Evolutionary conservation across 2,113 vertebrate species (phyloP).

Genomic region (Perca schrenkii): DNA sequence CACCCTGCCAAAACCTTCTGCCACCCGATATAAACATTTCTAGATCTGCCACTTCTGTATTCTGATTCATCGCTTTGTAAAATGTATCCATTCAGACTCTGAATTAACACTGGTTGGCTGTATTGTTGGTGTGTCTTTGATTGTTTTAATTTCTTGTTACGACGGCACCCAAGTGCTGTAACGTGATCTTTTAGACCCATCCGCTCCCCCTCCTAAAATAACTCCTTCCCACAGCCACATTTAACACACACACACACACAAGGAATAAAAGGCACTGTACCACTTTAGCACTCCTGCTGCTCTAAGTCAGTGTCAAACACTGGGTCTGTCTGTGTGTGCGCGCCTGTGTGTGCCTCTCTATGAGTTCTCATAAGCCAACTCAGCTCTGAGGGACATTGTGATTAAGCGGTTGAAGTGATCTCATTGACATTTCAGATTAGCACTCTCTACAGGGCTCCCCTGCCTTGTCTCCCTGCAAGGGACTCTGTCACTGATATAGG

Average conservation of each 20-base stretch:
- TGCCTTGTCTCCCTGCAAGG: not conserved
- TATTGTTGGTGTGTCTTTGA: constrained; percentile 5
- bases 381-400: constrained; percentile 42
- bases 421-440: constrained; percentile 56
- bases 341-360: constrained; percentile 2
- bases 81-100: not conserved
- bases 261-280: constrained; percentile 27
- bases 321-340: not conserved
- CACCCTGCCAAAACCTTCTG: not conserved
- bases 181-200: constrained; percentile 68
- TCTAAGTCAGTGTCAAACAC: constrained; percentile 38
- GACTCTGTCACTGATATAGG: constrained; percentile 24
- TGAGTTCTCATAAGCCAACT: constrained; percentile 20
- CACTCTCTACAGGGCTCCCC: constrained; percentile 37
- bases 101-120: not conserved
- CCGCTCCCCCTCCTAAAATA: constrained; percentile 81
- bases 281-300: constrained; percentile 50
- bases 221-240: constrained; percentile 46
- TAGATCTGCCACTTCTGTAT: not conserved
- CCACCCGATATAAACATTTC: not conserved
- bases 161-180: constrained; percentile 46
- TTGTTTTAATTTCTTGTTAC: constrained; percentile 52
- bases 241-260: constrained; percentile 36
- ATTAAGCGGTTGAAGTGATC: constrained; percentile 50
- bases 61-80: not conserved